Conservation (phyloP, 2,113 vertebrate genomes). For the Nycticryphes semicollaris region DNA sequence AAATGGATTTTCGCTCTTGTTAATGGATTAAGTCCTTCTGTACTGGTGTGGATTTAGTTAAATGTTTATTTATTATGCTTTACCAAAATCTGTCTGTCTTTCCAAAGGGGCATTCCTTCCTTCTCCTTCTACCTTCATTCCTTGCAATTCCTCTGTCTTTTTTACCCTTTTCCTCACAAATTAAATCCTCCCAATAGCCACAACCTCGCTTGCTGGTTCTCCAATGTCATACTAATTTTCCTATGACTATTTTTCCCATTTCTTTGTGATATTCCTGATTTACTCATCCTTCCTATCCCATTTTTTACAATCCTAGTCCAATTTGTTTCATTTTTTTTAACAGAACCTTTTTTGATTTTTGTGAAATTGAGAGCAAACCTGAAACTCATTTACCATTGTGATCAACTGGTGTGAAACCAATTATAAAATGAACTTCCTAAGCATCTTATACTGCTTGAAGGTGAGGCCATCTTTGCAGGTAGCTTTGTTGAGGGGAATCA, state of each 20-base stretch:
- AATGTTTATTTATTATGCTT: conserved; percentile 34
- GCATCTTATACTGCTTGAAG: conserved; percentile 40
- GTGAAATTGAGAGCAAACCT: conserved; percentile 64
- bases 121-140: conserved; percentile 81
- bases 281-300: conserved; percentile 35
- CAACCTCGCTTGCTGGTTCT: conserved; percentile 59
- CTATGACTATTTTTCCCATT: conserved; percentile 49
- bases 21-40: conserved; percentile 31
- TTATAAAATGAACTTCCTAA: conserved; percentile 40
- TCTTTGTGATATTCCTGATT: conserved; percentile 48
- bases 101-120: conserved; percentile 82
- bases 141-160: conserved; percentile 66
- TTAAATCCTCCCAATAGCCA: conserved; percentile 57
- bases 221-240: conserved; percentile 74
- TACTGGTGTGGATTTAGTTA: conserved; percentile 48
- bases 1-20: background rate
- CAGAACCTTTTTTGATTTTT: conserved; percentile 60
- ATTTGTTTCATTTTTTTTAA: conserved; percentile 36
- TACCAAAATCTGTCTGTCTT: conserved; percentile 26
- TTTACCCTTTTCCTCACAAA: conserved; percentile 68
- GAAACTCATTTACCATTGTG: conserved; percentile 82
- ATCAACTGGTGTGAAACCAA: conserved; percentile 60
- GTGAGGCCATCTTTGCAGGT: conserved; percentile 17
- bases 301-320: conserved; percentile 31
- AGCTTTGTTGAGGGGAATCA: background rate